Conservation (phyloP, 2,797 vertebrate species). For the Cryptoblepharus egeriae region DNA sequence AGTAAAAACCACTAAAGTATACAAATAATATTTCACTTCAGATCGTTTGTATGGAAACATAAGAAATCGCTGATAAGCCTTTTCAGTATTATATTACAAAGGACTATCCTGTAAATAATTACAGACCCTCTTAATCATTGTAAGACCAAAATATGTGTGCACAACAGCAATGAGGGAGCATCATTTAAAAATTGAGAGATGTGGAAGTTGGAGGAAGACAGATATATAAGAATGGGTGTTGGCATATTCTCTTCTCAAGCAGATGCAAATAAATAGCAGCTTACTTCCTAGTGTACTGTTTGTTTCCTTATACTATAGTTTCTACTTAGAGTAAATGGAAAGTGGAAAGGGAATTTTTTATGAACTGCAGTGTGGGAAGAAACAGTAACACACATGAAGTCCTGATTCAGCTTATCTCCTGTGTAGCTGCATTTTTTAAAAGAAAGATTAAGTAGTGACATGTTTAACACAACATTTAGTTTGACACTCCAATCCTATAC, state of each 20-base stretch:
- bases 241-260: neutral
- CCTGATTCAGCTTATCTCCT: too few species aligned
- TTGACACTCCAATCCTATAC: too few species aligned
- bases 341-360: too few species aligned
- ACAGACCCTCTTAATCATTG: neutral
- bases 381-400: too few species aligned
- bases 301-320: too few species aligned
- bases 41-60: constrained; percentile 19
- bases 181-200: neutral
- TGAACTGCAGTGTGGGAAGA: too few species aligned
- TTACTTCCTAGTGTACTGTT: too few species aligned
- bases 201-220: neutral
- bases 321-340: too few species aligned
- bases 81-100: neutral
- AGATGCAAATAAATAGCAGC: neutral
- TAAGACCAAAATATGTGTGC: neutral
- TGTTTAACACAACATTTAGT: too few species aligned
- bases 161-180: neutral
- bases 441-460: too few species aligned
- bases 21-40: constrained; percentile 46
- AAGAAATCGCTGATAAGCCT: neutral
- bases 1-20: constrained; percentile 46
- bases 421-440: too few species aligned
- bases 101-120: neutral
- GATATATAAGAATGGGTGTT: neutral